Percentiles rank a stretch among this genome's conserved stretches.
Conservation (phyloP, 2,113 vertebrate genomes). For the Gallinago media region DNA sequence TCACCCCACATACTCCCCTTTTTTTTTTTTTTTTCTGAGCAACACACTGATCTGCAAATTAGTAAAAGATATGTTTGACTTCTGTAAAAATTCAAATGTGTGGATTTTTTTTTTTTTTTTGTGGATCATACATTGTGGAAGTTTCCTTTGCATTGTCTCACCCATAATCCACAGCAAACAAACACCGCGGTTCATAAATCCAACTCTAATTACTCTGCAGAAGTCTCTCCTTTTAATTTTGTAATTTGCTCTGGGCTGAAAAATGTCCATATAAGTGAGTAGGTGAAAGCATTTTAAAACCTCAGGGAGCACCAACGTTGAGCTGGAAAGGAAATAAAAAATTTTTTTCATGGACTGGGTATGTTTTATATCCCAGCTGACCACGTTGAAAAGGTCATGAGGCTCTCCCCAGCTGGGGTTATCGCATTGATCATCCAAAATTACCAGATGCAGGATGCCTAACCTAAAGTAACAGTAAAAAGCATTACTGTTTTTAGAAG, state of each 20-base stretch:
- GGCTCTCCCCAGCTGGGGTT: background rate
- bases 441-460: background rate
- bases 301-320: background rate
- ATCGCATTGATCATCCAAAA: fast-evolving
- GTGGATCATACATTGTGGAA: background rate
- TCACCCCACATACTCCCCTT: fast-evolving
- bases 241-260: background rate
- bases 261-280: background rate
- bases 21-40: background rate
- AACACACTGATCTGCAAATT: background rate
- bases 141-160: background rate
- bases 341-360: background rate
- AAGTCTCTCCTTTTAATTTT: background rate
- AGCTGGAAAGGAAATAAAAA: background rate
- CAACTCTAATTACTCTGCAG: background rate
- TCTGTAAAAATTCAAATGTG: background rate
- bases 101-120: background rate
- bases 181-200: background rate
- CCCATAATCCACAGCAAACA: background rate
- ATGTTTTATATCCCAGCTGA: background rate
- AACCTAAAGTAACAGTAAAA: background rate
- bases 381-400: background rate
- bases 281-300: constrained; percentile 20
- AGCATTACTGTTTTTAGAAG: background rate
- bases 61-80: background rate